These are phyloP conservation scores for Patella vulgata DNA, from an alignment of 1,140 invertebrate species.

Conservation along the genomic window DNA sequence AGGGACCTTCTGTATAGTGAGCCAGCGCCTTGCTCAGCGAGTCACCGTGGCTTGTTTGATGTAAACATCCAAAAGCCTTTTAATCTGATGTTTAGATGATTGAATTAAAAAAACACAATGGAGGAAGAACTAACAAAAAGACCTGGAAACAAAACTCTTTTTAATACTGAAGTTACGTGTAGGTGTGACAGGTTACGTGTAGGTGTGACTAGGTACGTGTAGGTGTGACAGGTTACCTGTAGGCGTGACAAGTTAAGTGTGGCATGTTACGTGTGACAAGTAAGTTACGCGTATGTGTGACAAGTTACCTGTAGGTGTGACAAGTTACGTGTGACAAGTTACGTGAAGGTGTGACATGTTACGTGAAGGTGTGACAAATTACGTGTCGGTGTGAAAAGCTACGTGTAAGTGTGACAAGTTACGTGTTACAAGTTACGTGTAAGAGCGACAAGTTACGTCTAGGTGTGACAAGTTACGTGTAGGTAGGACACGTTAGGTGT, in stretches of 20 bases:
- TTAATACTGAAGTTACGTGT: neutral
- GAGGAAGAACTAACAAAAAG: neutral
- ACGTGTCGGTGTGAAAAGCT: neutral
- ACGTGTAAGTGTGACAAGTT: neutral
- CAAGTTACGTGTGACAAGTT: constrained; percentile 1
- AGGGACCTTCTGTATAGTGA: neutral
- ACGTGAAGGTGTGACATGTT: constrained; percentile 1
- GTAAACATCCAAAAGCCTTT: neutral
- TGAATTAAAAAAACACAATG: neutral
- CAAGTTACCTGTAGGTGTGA: neutral
- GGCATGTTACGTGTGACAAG: neutral
- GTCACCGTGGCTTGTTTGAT: neutral
- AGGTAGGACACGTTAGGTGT: too few relatives aligned
- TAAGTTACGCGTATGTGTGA: neutral
- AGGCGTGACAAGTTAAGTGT: constrained; percentile 1
- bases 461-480: neutral
- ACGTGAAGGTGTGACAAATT: neutral
- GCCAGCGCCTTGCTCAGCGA: constrained; percentile 4
- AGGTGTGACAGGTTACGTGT: constrained; percentile 4
- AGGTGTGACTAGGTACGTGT: neutral
- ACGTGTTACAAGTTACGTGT: neutral
- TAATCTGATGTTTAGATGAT: constrained; percentile 3
- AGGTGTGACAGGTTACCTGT: neutral
- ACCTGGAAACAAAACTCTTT: neutral
- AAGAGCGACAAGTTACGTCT: neutral